Evolutionary conservation across 1,140 invertebrate genomes (phyloP), one percentile per base, ranked within the genome.

Genomic region (Drosophila serrata): DNA sequence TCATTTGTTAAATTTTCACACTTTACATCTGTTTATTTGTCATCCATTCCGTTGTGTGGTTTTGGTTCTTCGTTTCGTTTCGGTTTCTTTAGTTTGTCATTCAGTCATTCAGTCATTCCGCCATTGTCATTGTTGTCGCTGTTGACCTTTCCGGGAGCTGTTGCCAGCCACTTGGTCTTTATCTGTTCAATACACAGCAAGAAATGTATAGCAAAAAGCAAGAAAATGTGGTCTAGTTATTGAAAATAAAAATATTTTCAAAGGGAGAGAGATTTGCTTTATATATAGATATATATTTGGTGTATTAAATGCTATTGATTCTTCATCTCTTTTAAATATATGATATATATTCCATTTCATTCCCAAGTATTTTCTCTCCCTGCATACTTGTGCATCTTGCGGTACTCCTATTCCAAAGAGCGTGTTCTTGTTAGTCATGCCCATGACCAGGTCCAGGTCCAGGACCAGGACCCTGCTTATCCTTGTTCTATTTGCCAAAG

Each of bases 1-100:
- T 88, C 69, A 82, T 82, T 82, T 86, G 82, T 86, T 86, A 84
- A 88, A 80, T 90, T 88, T 88, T 88, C 80, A 88, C 84, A 88
- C 84, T 69, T 79, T 64, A 75, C 77, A 85, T 65, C 74, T 74
- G 65, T 73, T 88, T 81, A 61, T 76, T 69, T 78, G 51, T 51
- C 45, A 46, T 49, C 45, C 45, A 40, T 65, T 77, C 37, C 49
- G 40, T 48, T 46, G 43, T 77, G 62, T 75, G 61, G 57, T 64
- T 80, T 60, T 49, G 24, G 27, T 37, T 56, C 53, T 40, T 40
- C 31, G 22, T 8, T 42, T 40, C 51, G 33, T 8, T 60, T 63
- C 60, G 56, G 56, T 42, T 64, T 64, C 56, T 62, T 62, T 24
- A 17, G 61, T 64, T 64, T 64, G 61, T 64, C 61, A 60, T 63